A percentile compares a stretch with the other conserved stretches of the same genome.
These are phyloP conservation scores for Syncerus caffer DNA, from an alignment of 2,797 vertebrate genomes.

Conservation along the genomic window DNA sequence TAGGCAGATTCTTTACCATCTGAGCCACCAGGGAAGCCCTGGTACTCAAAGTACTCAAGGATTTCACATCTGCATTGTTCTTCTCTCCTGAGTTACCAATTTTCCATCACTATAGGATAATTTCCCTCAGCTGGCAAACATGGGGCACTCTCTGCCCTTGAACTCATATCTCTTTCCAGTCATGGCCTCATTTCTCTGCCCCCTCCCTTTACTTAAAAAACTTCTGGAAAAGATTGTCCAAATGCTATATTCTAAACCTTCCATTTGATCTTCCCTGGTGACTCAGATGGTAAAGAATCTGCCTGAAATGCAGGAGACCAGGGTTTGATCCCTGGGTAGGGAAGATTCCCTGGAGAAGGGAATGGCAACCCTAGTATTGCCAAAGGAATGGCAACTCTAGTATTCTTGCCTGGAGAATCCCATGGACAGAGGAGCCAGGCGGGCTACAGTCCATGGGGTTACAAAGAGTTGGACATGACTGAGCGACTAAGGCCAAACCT, in stretches of 20 bases:
- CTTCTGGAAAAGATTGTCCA: neutral
- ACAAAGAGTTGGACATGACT: neutral
- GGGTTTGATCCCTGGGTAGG: neutral
- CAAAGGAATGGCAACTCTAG: neutral
- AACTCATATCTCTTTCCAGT: neutral
- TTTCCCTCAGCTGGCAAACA: neutral
- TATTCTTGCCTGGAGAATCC: neutral
- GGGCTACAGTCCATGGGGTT: neutral
- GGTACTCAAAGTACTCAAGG: neutral
- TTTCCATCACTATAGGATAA: neutral
- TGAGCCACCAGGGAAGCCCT: neutral
- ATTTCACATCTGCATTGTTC: neutral
- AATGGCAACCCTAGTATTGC: neutral
- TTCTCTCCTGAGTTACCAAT: neutral
- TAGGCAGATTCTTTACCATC: neutral
- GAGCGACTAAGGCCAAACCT: neutral
- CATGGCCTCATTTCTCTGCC: neutral
- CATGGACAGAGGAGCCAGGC: neutral
- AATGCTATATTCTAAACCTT: neutral
- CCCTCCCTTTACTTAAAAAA: neutral
- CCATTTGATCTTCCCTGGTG: neutral
- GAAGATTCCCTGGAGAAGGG: neutral
- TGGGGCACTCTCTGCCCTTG: neutral
- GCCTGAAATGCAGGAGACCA: neutral
- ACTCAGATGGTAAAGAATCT: neutral